These are phyloP conservation scores for Orthosia gothica DNA, from an alignment of 2,888 invertebrate genomes.

Conservation along the genomic window DNA sequence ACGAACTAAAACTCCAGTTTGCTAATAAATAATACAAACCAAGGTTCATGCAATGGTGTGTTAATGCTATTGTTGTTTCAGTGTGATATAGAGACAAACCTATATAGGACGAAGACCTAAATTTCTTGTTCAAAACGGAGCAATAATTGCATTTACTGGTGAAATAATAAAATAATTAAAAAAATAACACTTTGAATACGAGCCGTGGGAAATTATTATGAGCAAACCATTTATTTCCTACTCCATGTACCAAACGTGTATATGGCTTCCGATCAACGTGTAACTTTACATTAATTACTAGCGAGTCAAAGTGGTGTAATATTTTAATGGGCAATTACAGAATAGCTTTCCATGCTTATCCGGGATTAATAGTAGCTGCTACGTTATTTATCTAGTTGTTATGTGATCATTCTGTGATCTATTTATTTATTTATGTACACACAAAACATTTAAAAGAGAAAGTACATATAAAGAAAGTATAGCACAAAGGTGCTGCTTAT, in stretches of 20 bases:
- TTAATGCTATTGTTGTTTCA: too few species aligned
- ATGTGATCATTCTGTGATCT: slow-evolving; percentile 1
- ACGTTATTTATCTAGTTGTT: slow-evolving; percentile 8
- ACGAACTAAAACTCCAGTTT: too few species aligned
- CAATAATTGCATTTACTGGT: not conserved
- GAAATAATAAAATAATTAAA: too few species aligned
- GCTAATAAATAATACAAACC: too few species aligned
- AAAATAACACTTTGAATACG: too few species aligned
- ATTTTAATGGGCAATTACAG: slow-evolving; percentile 62
- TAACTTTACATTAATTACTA: slow-evolving; percentile 63
- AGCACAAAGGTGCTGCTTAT: too few species aligned
- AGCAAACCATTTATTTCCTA: slow-evolving; percentile 4
- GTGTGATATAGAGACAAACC: too few species aligned
- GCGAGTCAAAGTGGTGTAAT: slow-evolving; percentile 57
- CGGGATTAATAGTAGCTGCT: slow-evolving; percentile 33
- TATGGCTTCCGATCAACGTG: slow-evolving; percentile 61
- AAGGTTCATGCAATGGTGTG: too few species aligned
- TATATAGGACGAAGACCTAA: too few species aligned
- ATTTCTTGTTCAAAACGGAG: not conserved
- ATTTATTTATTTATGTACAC: too few species aligned
- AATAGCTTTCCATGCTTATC: slow-evolving; percentile 51
- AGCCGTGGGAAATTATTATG: not conserved
- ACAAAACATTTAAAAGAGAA: too few species aligned
- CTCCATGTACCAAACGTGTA: slow-evolving; percentile 17
- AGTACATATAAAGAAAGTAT: too few species aligned